Evolutionary conservation across 2,797 vertebrate species (phyloP), one percentile per base, ranked within the genome.

Genomic region (Picus viridis): DNA sequence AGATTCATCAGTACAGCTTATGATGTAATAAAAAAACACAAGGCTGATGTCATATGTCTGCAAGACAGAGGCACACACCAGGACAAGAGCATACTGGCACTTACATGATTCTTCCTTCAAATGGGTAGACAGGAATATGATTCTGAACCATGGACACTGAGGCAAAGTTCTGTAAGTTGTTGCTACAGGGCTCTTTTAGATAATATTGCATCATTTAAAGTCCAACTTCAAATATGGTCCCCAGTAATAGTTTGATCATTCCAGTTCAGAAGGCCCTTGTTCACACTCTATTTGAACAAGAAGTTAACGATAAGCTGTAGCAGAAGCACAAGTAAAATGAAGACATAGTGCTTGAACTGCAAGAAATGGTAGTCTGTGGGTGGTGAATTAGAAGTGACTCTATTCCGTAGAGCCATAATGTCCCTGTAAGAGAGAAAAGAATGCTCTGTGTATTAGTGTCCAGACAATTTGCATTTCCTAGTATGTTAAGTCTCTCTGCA

Each of bases 271-370:
- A 97, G 80, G 97, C 95, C 94, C 93, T 82, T 94, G 85, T 95
- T 96, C 87, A 95, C 43, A 84, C 84, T 92, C 95, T 98, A 99
- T 97, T 99, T 99, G 97, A 99, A 99, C 94, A 99, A 95, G 89
- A 99, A 98, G 97, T 99, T 99, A 97, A 99, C 98, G 94, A 98
- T 82, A 96, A 99, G 98, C 98, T 99, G 99, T 89, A 99, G 98
- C 93, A 99, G 96, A 97, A 99, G 97, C 97, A 99, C 97, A 85
- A 99, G 97, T 84, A 98, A 92, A 93, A 99, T 99, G 98, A 99
- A 94, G 96, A 98, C 92, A 95, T 98, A 99, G 97, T 99, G 99
- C 61, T 99, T 98, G 92, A 99, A 98, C 75, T 99, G 99, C 95
- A 99, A 98, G 97, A 99, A 98, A 83, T 96, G 92, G 82, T 97